Evolutionary conservation across 2,888 invertebrate genomes (phyloP), one percentile per base, ranked within the genome.

Genomic region (Galerucella calmariensis): DNA sequence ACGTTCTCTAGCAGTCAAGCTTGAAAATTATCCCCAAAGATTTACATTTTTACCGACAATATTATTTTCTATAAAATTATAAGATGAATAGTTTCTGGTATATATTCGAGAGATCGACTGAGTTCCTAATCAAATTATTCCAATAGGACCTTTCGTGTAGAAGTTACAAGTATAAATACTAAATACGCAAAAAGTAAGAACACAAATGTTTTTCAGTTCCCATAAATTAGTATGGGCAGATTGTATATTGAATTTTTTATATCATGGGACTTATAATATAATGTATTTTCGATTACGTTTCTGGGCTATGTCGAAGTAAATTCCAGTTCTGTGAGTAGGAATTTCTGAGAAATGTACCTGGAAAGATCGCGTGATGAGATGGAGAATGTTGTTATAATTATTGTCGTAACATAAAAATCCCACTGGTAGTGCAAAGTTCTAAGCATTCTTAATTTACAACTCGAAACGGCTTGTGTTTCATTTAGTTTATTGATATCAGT

Each of bases 321-420:
- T 70, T 70, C 69, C 69, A 48, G 35, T 35, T 62, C 27, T 27
- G 53, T 53, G 69, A 48, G 48, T 11, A 62, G 35, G 62, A 70
- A 70, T 70, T 70, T 70, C 69, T 48, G 62, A 70, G 69, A 70
- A 70, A 63, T 51, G 20, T 70, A 70, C 69, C 62, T 70, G 63
- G 62, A 70, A 44, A 68, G 11, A 70, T 70, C 63, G 69, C 69
- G 69, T 70, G 69, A 62, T 63, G 24, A 63, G 69, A 70, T 70
- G 62, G 14, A 70, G 69, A 70, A 70, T 62, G 62, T 62, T 62
- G 69, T 70, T 70, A 70, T 70, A 70, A 70, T 70, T 70, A 70
- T 62, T 69, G 69, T 69, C 69, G 58, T 44, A 69, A 69, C 41
- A 69, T 69, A 69, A 69, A 69, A 61, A 61, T 61, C 61, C 46